Evolutionary conservation across 2,797 vertebrate genomes (phyloP), one percentile per base, ranked within the genome.

Genomic region (Podargus strigoides): DNA sequence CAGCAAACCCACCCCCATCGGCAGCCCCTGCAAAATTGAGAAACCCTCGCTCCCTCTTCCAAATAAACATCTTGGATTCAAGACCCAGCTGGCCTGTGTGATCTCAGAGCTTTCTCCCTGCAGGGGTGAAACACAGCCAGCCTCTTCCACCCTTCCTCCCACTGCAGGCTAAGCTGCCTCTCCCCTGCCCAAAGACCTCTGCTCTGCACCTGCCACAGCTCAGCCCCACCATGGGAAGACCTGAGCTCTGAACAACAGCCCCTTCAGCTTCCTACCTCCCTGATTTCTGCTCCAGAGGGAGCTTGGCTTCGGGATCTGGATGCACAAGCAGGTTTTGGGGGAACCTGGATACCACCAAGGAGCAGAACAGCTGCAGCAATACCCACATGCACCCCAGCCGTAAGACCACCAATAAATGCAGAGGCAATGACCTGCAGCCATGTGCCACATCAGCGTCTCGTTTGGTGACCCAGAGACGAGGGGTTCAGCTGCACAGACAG

Each of bases 41-140:
- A 94, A 95, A 96, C 79, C 42, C 52, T 93, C 64, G 13, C 64
- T 93, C 85, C 27, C n/a, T 81, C 69, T 94, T 95, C 90, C 95
- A 94, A 78, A 95, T 63, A 96, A 95, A 91, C 91, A 96, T 94
- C 68, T 95, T 88, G 62, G 85, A 94, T 86, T 90, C 89, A 86
- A 84, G 83, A 94, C 94, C 83, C 94, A 94, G 93, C 87, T 96
- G 95, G 96, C 73, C 93, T 88, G 62, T 27, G 69, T 96, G 89
- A 95, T 93, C 94, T 95, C 93, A 94, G 94, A 89, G 87, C 59
- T 70, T 94, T 95, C 87, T 88, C 93, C 85, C 93, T 78, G 79
- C 85, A 95, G 66, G 76, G 87, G 91, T 90, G 89, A 96, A 90
- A 93, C 85, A 72, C 82, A 93, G 90, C 93, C 94, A 96, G 91